Evolutionary conservation across 2,888 invertebrate genomes (phyloP).

Genomic region (Drosophila putrida): DNA sequence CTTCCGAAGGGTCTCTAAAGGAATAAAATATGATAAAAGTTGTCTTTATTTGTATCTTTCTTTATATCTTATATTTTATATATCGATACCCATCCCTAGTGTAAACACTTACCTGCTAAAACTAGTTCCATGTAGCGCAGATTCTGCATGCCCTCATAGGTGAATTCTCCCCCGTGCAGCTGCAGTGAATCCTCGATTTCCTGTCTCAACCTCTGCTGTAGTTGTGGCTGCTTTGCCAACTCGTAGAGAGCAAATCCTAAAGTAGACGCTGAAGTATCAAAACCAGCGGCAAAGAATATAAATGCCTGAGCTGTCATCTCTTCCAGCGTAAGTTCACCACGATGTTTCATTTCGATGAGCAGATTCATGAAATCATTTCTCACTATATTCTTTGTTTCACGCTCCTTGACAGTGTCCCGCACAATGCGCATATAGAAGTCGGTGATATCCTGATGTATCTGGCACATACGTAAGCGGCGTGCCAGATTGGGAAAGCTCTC

Average conservation of each 20-base stretch:
- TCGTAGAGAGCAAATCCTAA: constrained; percentile 86
- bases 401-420: constrained; percentile 80
- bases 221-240: constrained; percentile 85
- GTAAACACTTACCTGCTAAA: constrained; percentile 82
- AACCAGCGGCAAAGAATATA: constrained; percentile 87
- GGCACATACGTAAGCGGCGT: constrained; percentile 58
- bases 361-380: constrained; percentile 86
- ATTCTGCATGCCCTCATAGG: constrained; percentile 82
- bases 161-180: constrained; percentile 83
- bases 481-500: constrained; percentile 65
- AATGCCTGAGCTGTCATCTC: constrained; percentile 87
- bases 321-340: constrained; percentile 76
- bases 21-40: no score
- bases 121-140: constrained; percentile 86
- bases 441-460: constrained; percentile 60
- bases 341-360: constrained; percentile 83
- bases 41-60: no score
- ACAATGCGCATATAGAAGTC: constrained; percentile 81
- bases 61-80: no score
- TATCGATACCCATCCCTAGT: no score
- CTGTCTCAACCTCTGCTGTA: constrained; percentile 84
- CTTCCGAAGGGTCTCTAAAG: constrained; percentile 87
- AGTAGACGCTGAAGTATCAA: constrained; percentile 86
- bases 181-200: constrained; percentile 84
- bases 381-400: constrained; percentile 78